Evolutionary conservation across 2,888 invertebrate species (phyloP).

Genomic region (Amblyjoppa fuscipennis): DNA sequence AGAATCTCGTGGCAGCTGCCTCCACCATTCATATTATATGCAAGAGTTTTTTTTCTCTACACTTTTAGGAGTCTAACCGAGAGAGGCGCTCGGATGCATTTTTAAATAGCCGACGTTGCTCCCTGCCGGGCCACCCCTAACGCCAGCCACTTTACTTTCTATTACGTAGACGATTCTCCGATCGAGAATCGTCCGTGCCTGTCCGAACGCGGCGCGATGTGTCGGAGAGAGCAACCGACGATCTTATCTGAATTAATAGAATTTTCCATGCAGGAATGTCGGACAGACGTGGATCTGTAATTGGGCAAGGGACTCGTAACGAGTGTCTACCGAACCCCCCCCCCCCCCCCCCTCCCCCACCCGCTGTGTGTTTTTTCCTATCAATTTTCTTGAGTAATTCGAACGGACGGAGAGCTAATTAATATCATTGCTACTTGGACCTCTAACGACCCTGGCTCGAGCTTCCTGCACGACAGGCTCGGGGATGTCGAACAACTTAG

Average conservation of each 20-base stretch:
- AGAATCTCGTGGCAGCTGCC: constrained; percentile 58
- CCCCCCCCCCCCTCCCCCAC: background rate
- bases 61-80: background rate
- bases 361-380: background rate
- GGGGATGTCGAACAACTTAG: too few species aligned
- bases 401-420: constrained; percentile 44
- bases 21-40: constrained; percentile 2
- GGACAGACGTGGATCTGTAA: constrained; percentile 40
- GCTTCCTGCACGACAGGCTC: background rate
- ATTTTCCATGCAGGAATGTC: background rate
- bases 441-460: background rate
- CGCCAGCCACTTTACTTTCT: constrained; percentile 55
- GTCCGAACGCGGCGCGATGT: background rate
- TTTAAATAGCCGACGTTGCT: constrained; percentile 17
- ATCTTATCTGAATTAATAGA: constrained; percentile 10
- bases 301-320: constrained; percentile 26
- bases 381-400: constrained; percentile 14
- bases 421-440: constrained; percentile 41
- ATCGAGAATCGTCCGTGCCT: constrained; percentile 9
- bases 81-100: background rate
- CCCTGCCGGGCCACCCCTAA: constrained; percentile 43
- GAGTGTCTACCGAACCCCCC: constrained; percentile 1
- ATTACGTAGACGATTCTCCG: constrained; percentile 21
- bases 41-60: background rate
- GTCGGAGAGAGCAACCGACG: background rate